A percentile compares a stretch with the other conserved stretches of the same genome.
Evolutionary conservation across 2,888 invertebrate genomes (phyloP).

Genomic region (Odontocolon sp.): DNA sequence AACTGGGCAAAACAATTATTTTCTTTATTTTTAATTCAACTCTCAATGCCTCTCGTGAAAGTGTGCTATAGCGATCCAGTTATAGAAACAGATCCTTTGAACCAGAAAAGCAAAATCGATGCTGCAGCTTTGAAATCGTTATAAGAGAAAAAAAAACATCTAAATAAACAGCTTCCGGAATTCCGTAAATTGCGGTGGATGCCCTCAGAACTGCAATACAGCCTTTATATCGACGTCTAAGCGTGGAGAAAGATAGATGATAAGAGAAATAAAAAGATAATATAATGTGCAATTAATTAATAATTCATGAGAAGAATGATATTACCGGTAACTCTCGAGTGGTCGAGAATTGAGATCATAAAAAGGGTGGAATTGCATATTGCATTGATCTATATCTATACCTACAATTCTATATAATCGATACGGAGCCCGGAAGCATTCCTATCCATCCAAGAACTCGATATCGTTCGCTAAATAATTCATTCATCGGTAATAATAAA

Average conservation of each 20-base stretch:
- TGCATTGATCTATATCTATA: slow-evolving; percentile 29
- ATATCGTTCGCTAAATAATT: slow-evolving; percentile 65
- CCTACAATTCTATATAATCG: slow-evolving; percentile 39
- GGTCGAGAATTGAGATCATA: slow-evolving; percentile 23
- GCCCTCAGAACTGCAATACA: slow-evolving; percentile 1
- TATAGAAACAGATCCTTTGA: background rate
- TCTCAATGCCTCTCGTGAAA: slow-evolving; percentile 38
- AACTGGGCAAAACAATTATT: background rate
- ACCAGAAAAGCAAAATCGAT: slow-evolving; percentile 18
- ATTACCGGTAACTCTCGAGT: slow-evolving; percentile 22
- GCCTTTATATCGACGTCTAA: background rate
- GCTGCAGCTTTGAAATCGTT: slow-evolving; percentile 9
- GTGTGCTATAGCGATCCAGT: slow-evolving; percentile 11
- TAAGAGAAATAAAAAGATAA: slow-evolving; percentile 5
- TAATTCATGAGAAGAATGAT: slow-evolving; percentile 45
- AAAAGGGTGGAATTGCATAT: slow-evolving; percentile 39
- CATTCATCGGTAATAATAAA: slow-evolving; percentile 64
- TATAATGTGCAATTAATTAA: slow-evolving; percentile 50
- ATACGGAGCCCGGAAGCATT: slow-evolving; percentile 51
- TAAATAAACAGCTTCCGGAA: slow-evolving; percentile 25
- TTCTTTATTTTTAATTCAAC: background rate
- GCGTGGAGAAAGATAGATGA: slow-evolving; percentile 10
- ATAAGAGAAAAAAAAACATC: slow-evolving; percentile 7
- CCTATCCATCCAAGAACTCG: slow-evolving; percentile 35
- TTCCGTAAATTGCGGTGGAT: background rate